phyloP scores from a whole-genome alignment of 2,113 vertebrate species.

The Spea bombifrons region DNA sequence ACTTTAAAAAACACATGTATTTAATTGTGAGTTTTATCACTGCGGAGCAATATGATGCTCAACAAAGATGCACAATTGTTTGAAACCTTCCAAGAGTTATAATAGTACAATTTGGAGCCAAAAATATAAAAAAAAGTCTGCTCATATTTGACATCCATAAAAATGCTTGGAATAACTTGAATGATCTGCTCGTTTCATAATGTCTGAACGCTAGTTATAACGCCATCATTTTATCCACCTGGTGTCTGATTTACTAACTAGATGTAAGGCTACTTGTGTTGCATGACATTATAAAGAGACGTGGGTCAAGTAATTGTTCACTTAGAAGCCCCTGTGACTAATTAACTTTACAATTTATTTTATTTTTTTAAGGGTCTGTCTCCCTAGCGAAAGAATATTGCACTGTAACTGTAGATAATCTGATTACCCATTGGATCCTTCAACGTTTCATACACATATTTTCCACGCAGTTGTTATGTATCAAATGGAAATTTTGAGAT shows the following conservation, averaged over 20 bases:
- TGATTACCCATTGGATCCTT: constrained; percentile 19
- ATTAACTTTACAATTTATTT: constrained; percentile 11
- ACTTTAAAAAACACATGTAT: no score
- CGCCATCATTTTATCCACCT: background rate
- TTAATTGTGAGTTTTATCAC: no score
- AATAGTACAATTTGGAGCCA: background rate
- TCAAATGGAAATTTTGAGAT: constrained; percentile 27
- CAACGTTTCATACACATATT: constrained; percentile 10
- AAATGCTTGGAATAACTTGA: constrained; percentile 20
- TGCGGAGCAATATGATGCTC: background rate
- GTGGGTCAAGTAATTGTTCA: constrained; percentile 32
- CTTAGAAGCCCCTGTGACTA: constrained; percentile 21
- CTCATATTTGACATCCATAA: constrained; percentile 1
- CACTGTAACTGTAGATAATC: constrained; percentile 34
- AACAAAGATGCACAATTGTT: constrained; percentile 10
- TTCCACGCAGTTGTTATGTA: constrained; percentile 3
- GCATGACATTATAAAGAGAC: constrained; percentile 19
- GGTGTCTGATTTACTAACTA: constrained; percentile 8
- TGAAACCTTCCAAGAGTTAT: background rate
- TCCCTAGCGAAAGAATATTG: constrained; percentile 32
- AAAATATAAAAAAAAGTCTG: background rate
- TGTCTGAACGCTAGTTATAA: background rate
- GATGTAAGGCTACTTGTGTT: constrained; percentile 1
- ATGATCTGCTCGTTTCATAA: background rate
- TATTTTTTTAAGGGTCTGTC: constrained; percentile 21